Evolutionary conservation across 2,888 invertebrate genomes (phyloP), one percentile per base, ranked within the genome.

Genomic region (Eilema griseolum): DNA sequence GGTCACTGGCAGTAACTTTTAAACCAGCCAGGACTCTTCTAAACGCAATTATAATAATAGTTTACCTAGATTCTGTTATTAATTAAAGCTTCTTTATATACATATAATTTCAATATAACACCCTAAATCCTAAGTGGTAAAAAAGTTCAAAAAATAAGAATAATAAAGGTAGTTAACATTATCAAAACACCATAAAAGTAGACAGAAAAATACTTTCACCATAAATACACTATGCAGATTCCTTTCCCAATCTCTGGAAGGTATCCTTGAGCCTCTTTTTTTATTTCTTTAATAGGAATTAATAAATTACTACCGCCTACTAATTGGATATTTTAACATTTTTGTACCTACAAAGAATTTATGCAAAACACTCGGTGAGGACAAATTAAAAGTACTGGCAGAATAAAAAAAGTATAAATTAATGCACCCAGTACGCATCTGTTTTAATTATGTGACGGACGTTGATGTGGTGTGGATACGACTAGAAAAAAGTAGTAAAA

Each of bases 381-480:
- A 91, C 94, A 94, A 95, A 95, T 95, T 94, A 95, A 95, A 95
- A 93, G 92, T 86, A 87, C 85, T 69, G 76, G 74, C 68, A 75
- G 89, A 90, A 92, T 2, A 41, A 91, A 89, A 85, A 91, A 89
- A 86, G 89, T 87, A 91, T 90, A 92, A 93, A 93, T 94, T 92
- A 93, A 94, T 94, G 93, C 93, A 93, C 93, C 91, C 92, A 87
- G 91, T 90, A 88, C 89, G 90, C 88, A 89, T 88, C 89, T 86
- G 88, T 92, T 94, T 94, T 94, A 94, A 95, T 95, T 94, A 91
- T 91, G 89, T 87, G 72, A 79, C 69, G 69, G 70, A 67, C 72
- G 69, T 67, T 81, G 76, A 73, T 64, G 63, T 65, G 5, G n/a
- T 69, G 78, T 80, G 88, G 91, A 90, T 33, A 65, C 23, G 57